phyloP scores from a whole-genome alignment of 2,888 invertebrate genomes.

The Agonopterix alstromeriana region DNA sequence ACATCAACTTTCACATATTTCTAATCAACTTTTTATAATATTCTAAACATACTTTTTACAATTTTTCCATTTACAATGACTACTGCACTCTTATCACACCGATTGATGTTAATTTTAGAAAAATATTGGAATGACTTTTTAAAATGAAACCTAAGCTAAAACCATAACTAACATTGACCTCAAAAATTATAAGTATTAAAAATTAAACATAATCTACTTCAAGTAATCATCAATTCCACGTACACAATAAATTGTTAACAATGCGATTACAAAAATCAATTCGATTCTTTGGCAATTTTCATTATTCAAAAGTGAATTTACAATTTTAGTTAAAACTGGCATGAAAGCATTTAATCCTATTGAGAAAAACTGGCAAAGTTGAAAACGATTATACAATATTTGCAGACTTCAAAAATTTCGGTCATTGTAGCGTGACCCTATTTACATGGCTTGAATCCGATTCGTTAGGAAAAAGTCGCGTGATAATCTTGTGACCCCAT shows the following conservation, averaged over 20 bases:
- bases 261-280: slow-evolving; percentile 49
- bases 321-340: slow-evolving; percentile 61
- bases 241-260: slow-evolving; percentile 22
- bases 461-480: slow-evolving; percentile 7
- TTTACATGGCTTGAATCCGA: slow-evolving; percentile 4
- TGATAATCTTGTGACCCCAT: background rate
- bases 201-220: background rate
- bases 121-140: slow-evolving; percentile 69
- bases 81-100: slow-evolving; percentile 56
- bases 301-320: slow-evolving; percentile 73
- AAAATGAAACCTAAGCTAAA: slow-evolving; percentile 28
- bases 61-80: slow-evolving; percentile 56
- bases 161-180: slow-evolving; percentile 10
- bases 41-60: slow-evolving; percentile 72
- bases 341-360: slow-evolving; percentile 56
- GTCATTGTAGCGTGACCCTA: slow-evolving; percentile 18
- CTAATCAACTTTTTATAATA: slow-evolving; percentile 66
- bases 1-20: slow-evolving; percentile 65
- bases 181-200: background rate
- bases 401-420: slow-evolving; percentile 28
- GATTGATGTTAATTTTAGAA: slow-evolving; percentile 54
- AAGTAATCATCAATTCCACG: slow-evolving; percentile 38
- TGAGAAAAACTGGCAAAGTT: slow-evolving; percentile 63
- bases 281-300: slow-evolving; percentile 72
- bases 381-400: slow-evolving; percentile 48